Conservation (phyloP, 92 coral and sea anemone genomes). For the Scolanthus callimorphus region DNA sequence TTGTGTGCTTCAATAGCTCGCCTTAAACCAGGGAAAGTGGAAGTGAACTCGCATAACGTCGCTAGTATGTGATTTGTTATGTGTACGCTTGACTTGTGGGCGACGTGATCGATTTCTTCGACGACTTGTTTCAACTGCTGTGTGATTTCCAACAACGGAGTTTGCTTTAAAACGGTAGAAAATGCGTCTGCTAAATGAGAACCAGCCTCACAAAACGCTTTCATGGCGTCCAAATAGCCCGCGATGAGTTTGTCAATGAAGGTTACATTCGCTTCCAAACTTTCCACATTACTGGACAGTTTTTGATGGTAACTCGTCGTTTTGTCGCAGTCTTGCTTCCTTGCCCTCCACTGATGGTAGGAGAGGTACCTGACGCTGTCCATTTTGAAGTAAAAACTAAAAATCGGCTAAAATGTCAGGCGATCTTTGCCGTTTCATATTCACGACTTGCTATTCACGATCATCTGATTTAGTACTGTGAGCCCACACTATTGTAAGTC, state of each 20-base stretch:
- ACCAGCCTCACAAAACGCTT: slow-evolving; percentile 95
- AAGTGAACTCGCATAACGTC: slow-evolving; percentile 89
- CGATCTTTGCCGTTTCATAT: slow-evolving; percentile 6
- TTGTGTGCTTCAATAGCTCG: slow-evolving; percentile 94
- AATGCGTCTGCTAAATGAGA: slow-evolving; percentile 91
- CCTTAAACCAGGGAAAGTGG: slow-evolving; percentile 88
- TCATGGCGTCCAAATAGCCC: slow-evolving; percentile 91
- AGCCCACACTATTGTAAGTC: slow-evolving; percentile 7
- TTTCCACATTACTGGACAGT: slow-evolving; percentile 75
- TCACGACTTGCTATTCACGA: slow-evolving; percentile 17
- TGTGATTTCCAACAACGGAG: slow-evolving; percentile 90
- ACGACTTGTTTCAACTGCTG: slow-evolving; percentile 97
- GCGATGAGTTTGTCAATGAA: slow-evolving; percentile 79
- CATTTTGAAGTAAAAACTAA: slow-evolving; percentile 39
- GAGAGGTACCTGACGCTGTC: slow-evolving; percentile 85
- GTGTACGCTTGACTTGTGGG: slow-evolving; percentile 89
- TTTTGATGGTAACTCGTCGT: slow-evolving; percentile 70
- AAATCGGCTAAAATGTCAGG: slow-evolving; percentile 18
- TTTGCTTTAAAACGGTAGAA: slow-evolving; percentile 83
- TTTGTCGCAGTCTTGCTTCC: slow-evolving; percentile 65
- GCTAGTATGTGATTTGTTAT: slow-evolving; percentile 80
- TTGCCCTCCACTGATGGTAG: slow-evolving; percentile 87
- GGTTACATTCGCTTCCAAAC: slow-evolving; percentile 73
- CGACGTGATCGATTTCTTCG: slow-evolving; percentile 92
- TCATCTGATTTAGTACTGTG: slow-evolving; percentile 25